phyloP scores from a whole-genome alignment of 2,113 vertebrate genomes.

The Pedionomus torquatus region DNA sequence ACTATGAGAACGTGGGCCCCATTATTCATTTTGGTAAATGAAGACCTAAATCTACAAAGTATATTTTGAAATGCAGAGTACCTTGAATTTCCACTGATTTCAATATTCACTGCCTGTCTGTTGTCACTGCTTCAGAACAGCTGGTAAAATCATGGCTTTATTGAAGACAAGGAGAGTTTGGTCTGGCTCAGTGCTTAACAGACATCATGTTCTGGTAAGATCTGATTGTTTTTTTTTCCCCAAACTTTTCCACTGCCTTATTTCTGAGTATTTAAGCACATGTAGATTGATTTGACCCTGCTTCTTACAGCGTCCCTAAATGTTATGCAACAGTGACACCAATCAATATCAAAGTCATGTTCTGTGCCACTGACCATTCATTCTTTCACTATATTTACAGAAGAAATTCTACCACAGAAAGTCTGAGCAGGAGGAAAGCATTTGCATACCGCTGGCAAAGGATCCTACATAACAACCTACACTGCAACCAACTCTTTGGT shows the following conservation, averaged over 20 bases:
- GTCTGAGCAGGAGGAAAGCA: neutral
- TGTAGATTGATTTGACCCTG: conserved; percentile 23
- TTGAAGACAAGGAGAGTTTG: neutral
- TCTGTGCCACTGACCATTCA: neutral
- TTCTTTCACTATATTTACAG: neutral
- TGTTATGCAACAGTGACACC: conserved; percentile 13
- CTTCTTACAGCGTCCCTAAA: neutral
- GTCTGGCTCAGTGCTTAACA: neutral
- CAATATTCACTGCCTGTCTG: neutral
- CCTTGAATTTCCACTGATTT: neutral
- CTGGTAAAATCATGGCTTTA: neutral
- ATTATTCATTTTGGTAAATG: neutral
- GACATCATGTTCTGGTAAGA: conserved; percentile 3
- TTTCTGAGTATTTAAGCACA: conserved; percentile 52
- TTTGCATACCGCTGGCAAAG: neutral
- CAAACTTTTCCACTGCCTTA: neutral
- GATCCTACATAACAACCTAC: neutral
- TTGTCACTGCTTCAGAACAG: neutral
- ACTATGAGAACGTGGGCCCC: accelerated
- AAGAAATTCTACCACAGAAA: neutral
- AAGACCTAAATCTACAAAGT: neutral
- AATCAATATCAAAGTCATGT: neutral
- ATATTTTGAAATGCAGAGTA: neutral
- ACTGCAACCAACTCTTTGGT: neutral
- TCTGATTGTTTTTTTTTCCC: neutral